Conservation (phyloP, 1,140 invertebrate genomes). For the Oedothorax gibbosus region DNA sequence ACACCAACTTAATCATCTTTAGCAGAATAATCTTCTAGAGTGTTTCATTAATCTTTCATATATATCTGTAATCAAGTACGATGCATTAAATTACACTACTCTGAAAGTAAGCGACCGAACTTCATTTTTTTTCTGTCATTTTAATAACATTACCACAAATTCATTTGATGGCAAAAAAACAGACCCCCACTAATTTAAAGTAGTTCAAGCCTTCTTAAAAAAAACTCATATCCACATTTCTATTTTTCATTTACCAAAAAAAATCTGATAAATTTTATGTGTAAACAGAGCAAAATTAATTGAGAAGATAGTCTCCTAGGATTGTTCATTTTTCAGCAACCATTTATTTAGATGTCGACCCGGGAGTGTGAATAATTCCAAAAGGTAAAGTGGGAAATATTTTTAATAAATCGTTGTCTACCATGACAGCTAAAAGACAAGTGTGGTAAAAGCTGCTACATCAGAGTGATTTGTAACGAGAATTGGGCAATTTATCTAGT, state of each 20-base stretch:
- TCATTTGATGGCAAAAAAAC: constrained; percentile 28
- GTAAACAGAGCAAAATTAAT: constrained; percentile 45
- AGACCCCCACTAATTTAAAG: constrained; percentile 7
- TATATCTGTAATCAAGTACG: too few relatives aligned
- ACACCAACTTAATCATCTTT: too few relatives aligned
- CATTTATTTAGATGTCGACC: constrained; percentile 51
- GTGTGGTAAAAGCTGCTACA: constrained; percentile 56
- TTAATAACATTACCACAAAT: neutral
- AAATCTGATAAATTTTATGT: constrained; percentile 1
- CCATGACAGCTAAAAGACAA: constrained; percentile 53
- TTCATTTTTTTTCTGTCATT: constrained; percentile 7
- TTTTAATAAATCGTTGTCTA: constrained; percentile 57
- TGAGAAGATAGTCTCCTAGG: constrained; percentile 36
- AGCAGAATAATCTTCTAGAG: too few relatives aligned
- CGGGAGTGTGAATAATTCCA: constrained; percentile 42
- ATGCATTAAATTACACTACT: too few relatives aligned
- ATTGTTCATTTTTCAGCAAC: constrained; percentile 47
- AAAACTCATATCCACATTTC: constrained; percentile 19
- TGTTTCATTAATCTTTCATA: too few relatives aligned
- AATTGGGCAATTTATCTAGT: constrained; percentile 35
- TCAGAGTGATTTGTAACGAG: constrained; percentile 48
- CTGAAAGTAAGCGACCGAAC: neutral
- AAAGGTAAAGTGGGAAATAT: constrained; percentile 50
- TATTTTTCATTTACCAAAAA: constrained; percentile 1
- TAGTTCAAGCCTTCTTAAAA: constrained; percentile 1